Evolutionary conservation across 2,888 invertebrate species (phyloP).

Genomic region (Timema podura): DNA sequence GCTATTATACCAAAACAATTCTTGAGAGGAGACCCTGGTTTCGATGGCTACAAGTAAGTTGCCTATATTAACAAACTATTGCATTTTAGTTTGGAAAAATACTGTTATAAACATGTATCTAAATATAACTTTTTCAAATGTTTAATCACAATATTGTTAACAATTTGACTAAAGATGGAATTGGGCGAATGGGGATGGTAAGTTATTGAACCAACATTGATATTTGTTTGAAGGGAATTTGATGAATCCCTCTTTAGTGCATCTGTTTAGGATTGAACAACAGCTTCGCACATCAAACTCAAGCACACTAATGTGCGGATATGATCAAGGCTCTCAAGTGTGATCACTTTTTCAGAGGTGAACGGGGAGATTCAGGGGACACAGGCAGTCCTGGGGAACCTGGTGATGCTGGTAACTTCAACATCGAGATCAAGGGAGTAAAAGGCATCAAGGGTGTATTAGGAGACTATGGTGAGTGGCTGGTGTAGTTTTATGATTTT

Average conservation of each 20-base stretch:
- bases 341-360: slow-evolving; percentile 9
- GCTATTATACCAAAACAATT: slow-evolving; percentile 49
- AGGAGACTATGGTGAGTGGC: slow-evolving; percentile 35
- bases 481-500: background rate
- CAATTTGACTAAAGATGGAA: no score
- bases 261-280: no score
- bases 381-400: slow-evolving; percentile 43
- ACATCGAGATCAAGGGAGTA: slow-evolving; percentile 41
- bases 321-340: no score
- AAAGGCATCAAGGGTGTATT: slow-evolving; percentile 44
- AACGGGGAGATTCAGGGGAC: slow-evolving; percentile 44
- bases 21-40: slow-evolving; percentile 50
- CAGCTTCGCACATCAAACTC: no score
- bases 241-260: no score
- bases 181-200: no score
- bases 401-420: slow-evolving; percentile 37
- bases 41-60: slow-evolving; percentile 42
- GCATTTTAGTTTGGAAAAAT: background rate
- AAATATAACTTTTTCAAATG: no score
- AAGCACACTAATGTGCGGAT: no score
- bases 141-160: no score
- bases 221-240: no score
- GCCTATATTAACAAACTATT: background rate
- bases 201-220: no score
- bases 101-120: no score